Base-by-base conservation (phyloP, 1,140 invertebrate genomes). In the Trachymyrmex septentrionalis region DNA sequence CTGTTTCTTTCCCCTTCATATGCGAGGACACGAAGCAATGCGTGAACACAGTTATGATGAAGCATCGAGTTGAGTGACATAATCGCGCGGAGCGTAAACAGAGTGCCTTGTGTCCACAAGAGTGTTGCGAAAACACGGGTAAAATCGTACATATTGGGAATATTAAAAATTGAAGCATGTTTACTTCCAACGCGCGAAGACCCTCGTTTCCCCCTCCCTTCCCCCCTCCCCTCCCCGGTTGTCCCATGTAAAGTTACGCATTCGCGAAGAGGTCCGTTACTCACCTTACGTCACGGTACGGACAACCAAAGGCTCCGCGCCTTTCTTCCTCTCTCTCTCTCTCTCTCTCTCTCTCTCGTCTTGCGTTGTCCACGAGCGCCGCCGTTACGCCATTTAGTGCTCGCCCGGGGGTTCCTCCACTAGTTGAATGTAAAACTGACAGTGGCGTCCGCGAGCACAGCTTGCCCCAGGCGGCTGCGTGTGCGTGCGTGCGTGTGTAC, bases 271-370 rank as follows among this genome's bases (percentile, higher is more conserved):
- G 63, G 91, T 94, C 92, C 92, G 93, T 94, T 94, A 94, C 92
- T 94, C 93, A 94, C 92, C 94, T 94, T 94, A 93, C 92, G 92
- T 93, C 92, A 94, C 27, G 59, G 87, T 86, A 87, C 91, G 91
- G 9, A 9, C 38, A 44, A 93, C 88, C 88, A 66, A 85, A 44
- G 38, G 38, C 86, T 30, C 53, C 34, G 59, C 73, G 89, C 61
- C 66, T 86, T 89, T 86, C 84, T 55, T 55, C 30, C 16, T 34
- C 7, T 64, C 27, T 34, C 19, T 64, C 21, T 16, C 27, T 16
- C 55, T n/a, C 30, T 38, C 27, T 64, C 61, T 64, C 19, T 64
- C 9, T 16, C 14, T 5, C 55, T 24, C 24, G 30, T 38, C 48
- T 72, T 75, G n/a, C 80, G 67, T 72, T 38, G 75, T 76, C 73